Evolutionary conservation across 2,113 vertebrate genomes (phyloP).

Genomic region (Donacobius atricapilla): DNA sequence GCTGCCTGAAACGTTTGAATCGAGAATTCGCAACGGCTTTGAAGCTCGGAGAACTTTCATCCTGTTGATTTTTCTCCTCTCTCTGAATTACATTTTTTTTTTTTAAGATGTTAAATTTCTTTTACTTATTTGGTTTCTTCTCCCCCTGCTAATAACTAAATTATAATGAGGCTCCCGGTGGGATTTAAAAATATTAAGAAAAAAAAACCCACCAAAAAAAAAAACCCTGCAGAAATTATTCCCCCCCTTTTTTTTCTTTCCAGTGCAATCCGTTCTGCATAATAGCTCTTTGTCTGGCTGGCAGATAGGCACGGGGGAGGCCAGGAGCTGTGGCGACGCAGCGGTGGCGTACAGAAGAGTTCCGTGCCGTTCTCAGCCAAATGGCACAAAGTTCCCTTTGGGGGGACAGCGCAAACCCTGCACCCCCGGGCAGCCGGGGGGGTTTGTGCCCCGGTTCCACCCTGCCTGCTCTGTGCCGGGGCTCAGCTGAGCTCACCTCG

Average conservation of each 20-base stretch:
- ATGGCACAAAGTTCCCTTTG: not conserved
- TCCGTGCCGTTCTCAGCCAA: not conserved
- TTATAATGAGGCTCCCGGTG: conserved; percentile 71
- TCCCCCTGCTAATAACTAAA: conserved; percentile 70
- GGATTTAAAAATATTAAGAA: conserved; percentile 45
- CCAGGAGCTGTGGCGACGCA: conserved; percentile 3
- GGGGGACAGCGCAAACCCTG: no score
- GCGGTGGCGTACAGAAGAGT: not conserved
- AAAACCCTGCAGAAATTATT: conserved; percentile 50
- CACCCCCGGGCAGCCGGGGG: not conserved
- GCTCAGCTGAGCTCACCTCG: not conserved
- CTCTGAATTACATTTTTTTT: not conserved
- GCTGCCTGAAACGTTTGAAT: conserved; percentile 24
- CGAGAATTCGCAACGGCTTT: conserved; percentile 47
- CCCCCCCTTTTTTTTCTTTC: not conserved
- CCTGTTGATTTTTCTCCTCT: conserved; percentile 22
- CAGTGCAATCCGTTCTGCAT: conserved; percentile 66
- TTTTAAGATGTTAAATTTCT: conserved; percentile 43
- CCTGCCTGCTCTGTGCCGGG: not conserved
- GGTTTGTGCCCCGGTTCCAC: rapidly evolving
- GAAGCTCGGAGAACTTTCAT: conserved; percentile 59
- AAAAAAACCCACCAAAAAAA: not conserved
- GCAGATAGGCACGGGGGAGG: conserved; percentile 57
- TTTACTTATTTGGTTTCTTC: conserved; percentile 58
- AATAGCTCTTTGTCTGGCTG: conserved; percentile 74